These are phyloP conservation scores for Ailuropoda melanoleuca DNA, from an alignment of 2,113 vertebrate genomes.

Conservation along the genomic window DNA sequence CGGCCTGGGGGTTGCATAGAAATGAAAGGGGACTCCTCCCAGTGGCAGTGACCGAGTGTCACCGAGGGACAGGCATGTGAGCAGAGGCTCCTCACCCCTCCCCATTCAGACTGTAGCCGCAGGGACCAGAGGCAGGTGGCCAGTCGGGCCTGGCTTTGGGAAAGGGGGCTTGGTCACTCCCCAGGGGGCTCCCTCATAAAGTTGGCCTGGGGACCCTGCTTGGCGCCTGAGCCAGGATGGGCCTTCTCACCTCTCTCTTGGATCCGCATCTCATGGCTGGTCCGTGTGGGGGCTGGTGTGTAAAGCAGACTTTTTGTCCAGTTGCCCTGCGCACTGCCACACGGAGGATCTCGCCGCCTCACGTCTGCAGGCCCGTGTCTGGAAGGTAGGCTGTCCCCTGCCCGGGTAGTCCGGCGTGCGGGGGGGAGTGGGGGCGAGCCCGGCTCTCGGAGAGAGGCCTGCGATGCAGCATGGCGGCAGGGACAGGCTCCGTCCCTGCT, in stretches of 20 bases:
- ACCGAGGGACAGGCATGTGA: accelerated
- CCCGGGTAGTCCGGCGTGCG: background rate
- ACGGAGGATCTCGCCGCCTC: accelerated
- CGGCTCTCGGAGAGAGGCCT: background rate
- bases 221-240: background rate
- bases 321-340: background rate
- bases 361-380: background rate
- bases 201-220: too few relatives aligned
- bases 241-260: background rate
- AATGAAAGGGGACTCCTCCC: background rate
- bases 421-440: background rate
- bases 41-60: background rate
- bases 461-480: accelerated
- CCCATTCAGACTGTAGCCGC: background rate
- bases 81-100: background rate
- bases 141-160: background rate
- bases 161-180: background rate
- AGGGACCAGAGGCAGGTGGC: background rate
- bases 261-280: too few relatives aligned
- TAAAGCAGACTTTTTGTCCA: background rate
- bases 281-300: too few relatives aligned
- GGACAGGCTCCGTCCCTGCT: background rate
- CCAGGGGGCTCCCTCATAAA: too few relatives aligned
- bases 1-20: accelerated
- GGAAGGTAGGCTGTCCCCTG: too few relatives aligned